Base-by-base conservation (phyloP, 2,888 invertebrate genomes). In the Tolmerus cingulatus region DNA sequence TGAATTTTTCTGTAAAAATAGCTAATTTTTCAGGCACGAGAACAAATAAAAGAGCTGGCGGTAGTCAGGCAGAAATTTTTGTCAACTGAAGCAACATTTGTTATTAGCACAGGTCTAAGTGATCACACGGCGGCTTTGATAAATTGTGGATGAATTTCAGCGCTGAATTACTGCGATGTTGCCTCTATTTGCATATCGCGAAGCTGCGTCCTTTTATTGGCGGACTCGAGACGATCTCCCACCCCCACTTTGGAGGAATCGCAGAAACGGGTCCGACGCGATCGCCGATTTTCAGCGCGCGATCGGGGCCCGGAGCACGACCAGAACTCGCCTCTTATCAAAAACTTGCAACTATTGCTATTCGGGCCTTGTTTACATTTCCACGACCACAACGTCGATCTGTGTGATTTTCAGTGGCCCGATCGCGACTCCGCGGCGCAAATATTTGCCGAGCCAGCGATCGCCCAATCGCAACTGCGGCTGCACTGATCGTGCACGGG, bases 51-150 rank as follows among this genome's bases (percentile, higher is more conserved):
- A 19, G 43, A 78, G 40, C 23, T 23, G n/a, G 23, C 78, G 43
- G 40, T 78, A 78, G 43, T 78, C 78, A 78, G 27, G 46, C 79
- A 51, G 16, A 79, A 46, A 79, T 79, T 79, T 79, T 79, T 79
- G 79, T 79, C 79, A 79, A 46, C 27, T 51, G 51, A 79, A 79
- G 79, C 79, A 79, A 79, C 79, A 79, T 79, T 79, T 79, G 51
- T 27, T 79, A 79, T 79, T 79, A 79, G 79, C 79, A 51, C 79
- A 79, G 51, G 46, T 46, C 79, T 79, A 79, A 79, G 30, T 79
- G 79, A 79, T 79, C 79, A 79, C 79, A 51, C 79, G 79, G 79
- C n/a, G 76, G 34, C 37, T 79, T 5, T 14, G 79, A 51, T 79
- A 78, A 78, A 40, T 78, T n/a, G 34, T 46, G 12, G 78, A 19